phyloP scores from a whole-genome alignment of 2,797 vertebrate species.

The Calcarius lapponicus region DNA sequence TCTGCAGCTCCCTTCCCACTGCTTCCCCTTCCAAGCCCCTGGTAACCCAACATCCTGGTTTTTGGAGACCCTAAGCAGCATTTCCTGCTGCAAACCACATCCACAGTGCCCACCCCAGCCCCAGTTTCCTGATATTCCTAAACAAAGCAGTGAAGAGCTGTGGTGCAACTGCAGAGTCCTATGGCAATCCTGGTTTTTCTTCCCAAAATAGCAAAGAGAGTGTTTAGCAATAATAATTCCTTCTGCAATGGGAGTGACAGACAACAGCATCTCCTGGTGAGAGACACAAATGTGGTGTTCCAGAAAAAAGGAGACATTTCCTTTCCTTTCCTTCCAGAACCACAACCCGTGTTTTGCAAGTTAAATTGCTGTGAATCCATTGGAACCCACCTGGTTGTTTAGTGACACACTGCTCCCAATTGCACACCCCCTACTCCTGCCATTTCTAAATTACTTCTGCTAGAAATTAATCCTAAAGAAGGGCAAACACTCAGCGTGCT shows the following conservation, averaged over 20 bases:
- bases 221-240: not conserved
- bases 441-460: not conserved
- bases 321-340: not conserved
- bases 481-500: not conserved
- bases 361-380: not conserved
- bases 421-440: not conserved
- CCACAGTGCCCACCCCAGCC: not conserved
- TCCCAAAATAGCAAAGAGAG: not conserved
- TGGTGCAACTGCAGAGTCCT: not conserved
- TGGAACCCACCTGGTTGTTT: not conserved
- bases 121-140: fast-evolving
- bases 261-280: not conserved
- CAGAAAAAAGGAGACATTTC: constrained; percentile 13
- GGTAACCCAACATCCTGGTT: fast-evolving
- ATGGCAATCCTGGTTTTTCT: not conserved
- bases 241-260: not conserved
- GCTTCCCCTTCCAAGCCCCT: not conserved
- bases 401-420: constrained; percentile 30
- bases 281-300: fast-evolving
- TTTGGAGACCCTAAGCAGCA: not conserved
- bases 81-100: not conserved
- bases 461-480: constrained; percentile 4
- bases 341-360: constrained; percentile 33
- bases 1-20: not conserved
- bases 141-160: not conserved